Evolutionary conservation across 2,888 invertebrate genomes (phyloP).

Genomic region (Stegana nigrithorax): DNA sequence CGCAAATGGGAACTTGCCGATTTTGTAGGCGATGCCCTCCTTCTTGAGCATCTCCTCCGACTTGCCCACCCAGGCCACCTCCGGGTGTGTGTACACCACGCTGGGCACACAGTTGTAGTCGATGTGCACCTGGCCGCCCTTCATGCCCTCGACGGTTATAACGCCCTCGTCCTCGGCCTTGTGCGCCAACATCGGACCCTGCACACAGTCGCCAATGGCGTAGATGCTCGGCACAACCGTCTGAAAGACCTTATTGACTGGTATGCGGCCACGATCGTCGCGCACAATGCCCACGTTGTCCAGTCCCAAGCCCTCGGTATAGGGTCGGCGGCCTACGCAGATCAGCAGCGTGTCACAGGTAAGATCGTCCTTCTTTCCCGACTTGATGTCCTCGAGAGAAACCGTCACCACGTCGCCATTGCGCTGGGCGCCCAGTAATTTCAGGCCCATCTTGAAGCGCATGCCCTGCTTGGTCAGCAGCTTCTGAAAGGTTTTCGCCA

Average conservation of each 20-base stretch:
- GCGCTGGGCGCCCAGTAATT: slow-evolving; percentile 87
- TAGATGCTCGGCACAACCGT: slow-evolving; percentile 95
- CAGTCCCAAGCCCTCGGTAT: slow-evolving; percentile 88
- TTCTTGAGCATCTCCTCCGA: no score
- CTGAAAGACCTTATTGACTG: slow-evolving; percentile 95
- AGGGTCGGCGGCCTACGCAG: slow-evolving; percentile 96
- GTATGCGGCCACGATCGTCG: slow-evolving; percentile 94
- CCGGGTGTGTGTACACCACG: no score
- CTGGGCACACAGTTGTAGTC: no score
- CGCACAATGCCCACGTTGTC: slow-evolving; percentile 92
- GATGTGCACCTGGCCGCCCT: no score
- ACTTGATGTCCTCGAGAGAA: slow-evolving; percentile 84
- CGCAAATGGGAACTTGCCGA: no score
- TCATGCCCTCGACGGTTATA: no score
- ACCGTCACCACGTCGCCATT: slow-evolving; percentile 80
- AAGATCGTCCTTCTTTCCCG: slow-evolving; percentile 79
- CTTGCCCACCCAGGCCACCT: no score
- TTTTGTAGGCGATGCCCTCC: no score
- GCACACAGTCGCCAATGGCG: slow-evolving; percentile 98
- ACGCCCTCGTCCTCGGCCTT: slow-evolving; percentile 99
- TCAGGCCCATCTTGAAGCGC: slow-evolving; percentile 93
- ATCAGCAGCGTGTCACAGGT: slow-evolving; percentile 94
- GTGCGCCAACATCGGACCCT: slow-evolving; percentile 99
- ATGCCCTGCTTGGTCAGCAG: slow-evolving; percentile 91
- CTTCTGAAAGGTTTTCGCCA: slow-evolving; percentile 92